phyloP scores from a whole-genome alignment of 2,797 vertebrate genomes.

The Sciaenops ocellatus region DNA sequence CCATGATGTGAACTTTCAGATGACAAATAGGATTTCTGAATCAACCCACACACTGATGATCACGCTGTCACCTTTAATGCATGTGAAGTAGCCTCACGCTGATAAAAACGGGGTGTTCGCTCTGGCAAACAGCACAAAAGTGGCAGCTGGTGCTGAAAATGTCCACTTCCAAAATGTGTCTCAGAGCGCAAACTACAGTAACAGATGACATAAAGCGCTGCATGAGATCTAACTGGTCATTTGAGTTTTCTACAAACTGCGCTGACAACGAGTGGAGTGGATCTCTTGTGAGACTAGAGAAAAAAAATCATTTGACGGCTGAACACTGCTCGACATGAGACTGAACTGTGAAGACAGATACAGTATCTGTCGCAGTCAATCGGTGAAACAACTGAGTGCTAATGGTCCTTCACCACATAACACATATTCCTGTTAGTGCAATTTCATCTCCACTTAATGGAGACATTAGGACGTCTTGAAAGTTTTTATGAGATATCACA shows the following conservation, averaged over 20 bases:
- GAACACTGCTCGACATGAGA: neutral
- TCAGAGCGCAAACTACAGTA: neutral
- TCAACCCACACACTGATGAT: neutral
- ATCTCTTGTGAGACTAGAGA: neutral
- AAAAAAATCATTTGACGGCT: neutral
- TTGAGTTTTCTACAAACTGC: neutral
- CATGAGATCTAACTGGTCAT: neutral
- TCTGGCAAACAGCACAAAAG: neutral
- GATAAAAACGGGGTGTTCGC: neutral
- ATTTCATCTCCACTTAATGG: conserved; percentile 30
- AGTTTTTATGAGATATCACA: conserved; percentile 74
- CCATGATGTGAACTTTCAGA: neutral
- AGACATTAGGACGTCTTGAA: conserved; percentile 30
- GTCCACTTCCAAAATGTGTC: neutral
- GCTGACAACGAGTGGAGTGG: neutral
- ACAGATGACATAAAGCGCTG: neutral
- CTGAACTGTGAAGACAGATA: neutral
- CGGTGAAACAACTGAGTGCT: conserved; percentile 12
- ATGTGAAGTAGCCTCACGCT: neutral
- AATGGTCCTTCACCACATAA: conserved; percentile 9
- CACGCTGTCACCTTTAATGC: conserved; percentile 23
- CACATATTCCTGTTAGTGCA: neutral
- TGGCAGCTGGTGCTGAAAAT: neutral
- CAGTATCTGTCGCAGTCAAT: neutral
- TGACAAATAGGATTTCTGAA: neutral